A percentile compares a stretch with the other conserved stretches of the same genome.
These are phyloP conservation scores for Furcifer pardalis DNA, from an alignment of 2,797 vertebrate genomes.

Conservation along the genomic window DNA sequence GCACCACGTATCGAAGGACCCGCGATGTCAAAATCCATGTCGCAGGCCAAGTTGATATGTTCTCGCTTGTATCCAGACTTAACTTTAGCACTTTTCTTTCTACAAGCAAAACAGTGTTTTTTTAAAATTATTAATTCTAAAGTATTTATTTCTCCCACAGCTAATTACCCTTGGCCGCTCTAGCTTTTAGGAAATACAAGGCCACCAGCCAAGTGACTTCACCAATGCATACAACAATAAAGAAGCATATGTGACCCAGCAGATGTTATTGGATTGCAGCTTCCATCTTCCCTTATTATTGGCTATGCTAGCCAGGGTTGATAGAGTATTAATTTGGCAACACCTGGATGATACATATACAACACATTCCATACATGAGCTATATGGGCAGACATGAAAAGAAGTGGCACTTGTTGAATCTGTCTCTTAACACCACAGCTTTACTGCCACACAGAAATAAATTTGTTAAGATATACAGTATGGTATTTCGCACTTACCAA, in stretches of 20 bases:
- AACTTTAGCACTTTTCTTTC: slow-evolving; percentile 96
- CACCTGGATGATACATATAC: neutral
- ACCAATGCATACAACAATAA: neutral
- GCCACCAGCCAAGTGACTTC: neutral
- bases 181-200: neutral
- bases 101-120: slow-evolving; percentile 60
- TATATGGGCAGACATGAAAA: neutral
- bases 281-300: neutral
- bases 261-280: neutral
- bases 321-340: neutral
- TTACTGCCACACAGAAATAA: neutral
- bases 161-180: neutral
- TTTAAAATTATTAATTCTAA: neutral
- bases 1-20: slow-evolving; percentile 91
- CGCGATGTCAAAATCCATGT: slow-evolving; percentile 95
- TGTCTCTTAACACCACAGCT: neutral
- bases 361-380: neutral
- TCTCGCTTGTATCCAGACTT: slow-evolving; percentile 92
- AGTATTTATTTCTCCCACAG: neutral
- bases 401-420: neutral
- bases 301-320: neutral
- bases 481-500: neutral
- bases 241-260: neutral
- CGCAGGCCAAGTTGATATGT: slow-evolving; percentile 92
- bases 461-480: neutral